These are phyloP conservation scores for Actinopyga echinites DNA, from an alignment of 53 echinoderm and acorn worm species.

Conservation along the genomic window DNA sequence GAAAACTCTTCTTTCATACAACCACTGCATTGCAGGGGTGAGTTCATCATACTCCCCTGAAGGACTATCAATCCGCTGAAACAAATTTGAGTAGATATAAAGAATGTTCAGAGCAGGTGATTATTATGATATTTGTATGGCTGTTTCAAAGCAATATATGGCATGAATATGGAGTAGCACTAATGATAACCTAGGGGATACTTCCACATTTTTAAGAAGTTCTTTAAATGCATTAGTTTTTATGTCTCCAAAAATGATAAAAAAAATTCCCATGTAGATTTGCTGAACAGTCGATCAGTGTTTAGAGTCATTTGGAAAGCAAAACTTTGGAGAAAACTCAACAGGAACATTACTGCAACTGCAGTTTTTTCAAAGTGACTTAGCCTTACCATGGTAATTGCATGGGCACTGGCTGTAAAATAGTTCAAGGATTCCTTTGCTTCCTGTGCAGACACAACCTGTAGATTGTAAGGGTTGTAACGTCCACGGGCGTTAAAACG, in stretches of 20 bases:
- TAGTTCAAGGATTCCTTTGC: constrained; percentile 73
- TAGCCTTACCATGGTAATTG: constrained; percentile 77
- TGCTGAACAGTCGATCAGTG: no score
- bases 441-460: constrained; percentile 88
- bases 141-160: neutral
- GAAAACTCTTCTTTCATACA: constrained; percentile 85
- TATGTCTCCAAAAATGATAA: no score
- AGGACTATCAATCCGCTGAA: constrained; percentile 78
- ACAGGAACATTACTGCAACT: no score
- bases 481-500: constrained; percentile 83
- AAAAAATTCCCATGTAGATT: no score
- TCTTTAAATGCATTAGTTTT: no score
- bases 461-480: constrained; percentile 90
- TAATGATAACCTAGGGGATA: neutral
- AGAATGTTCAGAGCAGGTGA: neutral
- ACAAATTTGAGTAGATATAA: neutral
- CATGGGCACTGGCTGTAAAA: constrained; percentile 91
- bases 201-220: neutral
- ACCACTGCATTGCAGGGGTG: constrained; percentile 96
- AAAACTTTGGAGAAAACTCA: no score
- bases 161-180: neutral
- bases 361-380: no score
- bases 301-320: no score
- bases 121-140: neutral
- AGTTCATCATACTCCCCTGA: constrained; percentile 86